These are phyloP conservation scores for Peromyscus californicus DNA, from an alignment of 2,113 vertebrate species.

Conservation along the genomic window DNA sequence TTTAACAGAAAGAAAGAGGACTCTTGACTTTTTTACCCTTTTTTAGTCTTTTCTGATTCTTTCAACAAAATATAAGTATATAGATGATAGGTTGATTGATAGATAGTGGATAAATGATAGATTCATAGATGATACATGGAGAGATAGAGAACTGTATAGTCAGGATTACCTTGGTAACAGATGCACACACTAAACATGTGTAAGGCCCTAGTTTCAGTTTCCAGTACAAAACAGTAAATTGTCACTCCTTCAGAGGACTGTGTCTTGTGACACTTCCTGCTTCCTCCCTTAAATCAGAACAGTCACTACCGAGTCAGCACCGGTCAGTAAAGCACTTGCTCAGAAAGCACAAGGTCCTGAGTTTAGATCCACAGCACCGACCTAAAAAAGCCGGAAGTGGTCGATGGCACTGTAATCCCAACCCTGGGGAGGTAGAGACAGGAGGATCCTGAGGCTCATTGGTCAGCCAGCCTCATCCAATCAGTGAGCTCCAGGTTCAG, in stretches of 20 bases:
- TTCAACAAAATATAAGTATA: neutral
- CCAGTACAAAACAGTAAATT: neutral
- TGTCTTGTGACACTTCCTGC: neutral
- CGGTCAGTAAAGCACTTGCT: neutral
- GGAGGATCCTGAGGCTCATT: neutral
- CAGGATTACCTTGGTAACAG: neutral
- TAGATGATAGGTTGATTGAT: neutral
- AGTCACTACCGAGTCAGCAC: neutral
- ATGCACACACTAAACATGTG: neutral
- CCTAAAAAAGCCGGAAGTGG: neutral
- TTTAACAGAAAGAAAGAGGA: neutral
- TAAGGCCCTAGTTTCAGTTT: neutral
- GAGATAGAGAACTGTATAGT: neutral
- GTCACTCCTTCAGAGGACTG: neutral
- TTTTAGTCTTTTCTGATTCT: neutral
- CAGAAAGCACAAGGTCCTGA: neutral
- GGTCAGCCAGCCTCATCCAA: neutral
- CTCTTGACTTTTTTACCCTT: neutral
- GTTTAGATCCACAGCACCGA: neutral
- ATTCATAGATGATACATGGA: neutral
- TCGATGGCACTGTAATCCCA: neutral
- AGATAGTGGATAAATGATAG: neutral
- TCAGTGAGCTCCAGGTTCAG: neutral
- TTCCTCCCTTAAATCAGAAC: neutral
- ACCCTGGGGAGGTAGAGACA: neutral